Evolutionary conservation across 2,888 invertebrate species (phyloP).

Genomic region (Camponotus fellah): DNA sequence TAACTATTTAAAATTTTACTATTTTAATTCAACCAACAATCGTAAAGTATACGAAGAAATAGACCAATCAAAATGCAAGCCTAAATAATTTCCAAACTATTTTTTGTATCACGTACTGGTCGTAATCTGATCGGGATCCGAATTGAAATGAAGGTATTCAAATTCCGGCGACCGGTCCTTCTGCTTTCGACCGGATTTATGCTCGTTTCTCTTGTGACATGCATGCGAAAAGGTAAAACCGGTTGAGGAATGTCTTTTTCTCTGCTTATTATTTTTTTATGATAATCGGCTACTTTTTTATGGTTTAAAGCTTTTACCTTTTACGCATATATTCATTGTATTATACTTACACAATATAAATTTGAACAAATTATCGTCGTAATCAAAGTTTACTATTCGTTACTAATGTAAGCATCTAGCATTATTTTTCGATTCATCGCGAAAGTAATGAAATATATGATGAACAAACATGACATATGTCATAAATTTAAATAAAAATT

Average conservation of each 20-base stretch:
- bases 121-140: conserved; percentile 4
- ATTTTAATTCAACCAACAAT: neutral
- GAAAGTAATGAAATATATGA: neutral
- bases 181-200: conserved; percentile 22
- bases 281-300: conserved; percentile 15
- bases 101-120: neutral
- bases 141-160: conserved; percentile 61
- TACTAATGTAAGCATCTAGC: neutral
- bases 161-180: conserved; percentile 63
- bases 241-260: conserved; percentile 40
- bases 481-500: conserved; percentile 1
- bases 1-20: neutral
- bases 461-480: conserved; percentile 12
- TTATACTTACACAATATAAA: neutral
- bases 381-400: neutral
- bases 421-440: neutral
- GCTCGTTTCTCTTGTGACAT: neutral
- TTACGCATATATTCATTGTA: neutral
- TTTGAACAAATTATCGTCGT: neutral
- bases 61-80: neutral
- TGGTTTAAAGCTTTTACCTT: neutral
- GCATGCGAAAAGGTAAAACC: conserved; percentile 57
- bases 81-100: neutral
- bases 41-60: neutral
- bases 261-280: conserved; percentile 8